Percentiles rank a stretch among this genome's conserved stretches.
Conservation (phyloP, 2,888 invertebrate genomes). For the Thereva unica region DNA sequence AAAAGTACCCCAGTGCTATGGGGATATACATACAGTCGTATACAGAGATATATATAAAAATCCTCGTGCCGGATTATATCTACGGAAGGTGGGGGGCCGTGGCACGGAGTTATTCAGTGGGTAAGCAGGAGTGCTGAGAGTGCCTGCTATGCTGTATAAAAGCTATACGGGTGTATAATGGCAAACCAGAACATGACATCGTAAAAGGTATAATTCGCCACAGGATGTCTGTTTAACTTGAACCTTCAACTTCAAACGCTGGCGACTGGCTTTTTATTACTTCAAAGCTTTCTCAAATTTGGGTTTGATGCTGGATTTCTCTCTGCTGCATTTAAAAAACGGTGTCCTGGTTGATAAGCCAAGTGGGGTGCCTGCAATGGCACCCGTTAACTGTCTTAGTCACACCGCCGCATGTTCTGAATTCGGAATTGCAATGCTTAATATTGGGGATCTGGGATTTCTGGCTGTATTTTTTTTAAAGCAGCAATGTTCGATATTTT, state of each 20-base stretch:
- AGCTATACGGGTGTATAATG: constrained; percentile 25
- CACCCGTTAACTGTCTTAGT: constrained; percentile 29
- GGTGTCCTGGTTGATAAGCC: constrained; percentile 17
- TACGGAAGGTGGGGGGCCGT: constrained; percentile 30
- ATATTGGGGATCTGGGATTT: not conserved
- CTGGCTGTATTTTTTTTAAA: not conserved
- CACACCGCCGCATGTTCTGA: constrained; percentile 5
- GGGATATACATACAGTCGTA: constrained; percentile 28
- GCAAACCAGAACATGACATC: constrained; percentile 47
- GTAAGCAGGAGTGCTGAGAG: constrained; percentile 33
- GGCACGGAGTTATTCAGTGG: constrained; percentile 34
- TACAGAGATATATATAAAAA: constrained; percentile 38
- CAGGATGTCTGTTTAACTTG: constrained; percentile 53
- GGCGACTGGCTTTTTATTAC: constrained; percentile 34
- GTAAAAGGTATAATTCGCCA: constrained; percentile 52
- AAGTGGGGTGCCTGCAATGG: constrained; percentile 23
- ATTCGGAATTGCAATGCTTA: constrained; percentile 13
- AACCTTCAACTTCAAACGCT: constrained; percentile 44
- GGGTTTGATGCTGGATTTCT: constrained; percentile 5
- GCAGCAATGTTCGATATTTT: too few relatives aligned
- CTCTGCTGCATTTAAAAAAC: constrained; percentile 23
- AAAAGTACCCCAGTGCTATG: constrained; percentile 49
- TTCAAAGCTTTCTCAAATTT: constrained; percentile 27
- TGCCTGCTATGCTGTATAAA: constrained; percentile 30
- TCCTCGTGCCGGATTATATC: constrained; percentile 48